These are phyloP conservation scores for Tribolium freemani DNA, from an alignment of 2,888 invertebrate genomes.

Conservation along the genomic window DNA sequence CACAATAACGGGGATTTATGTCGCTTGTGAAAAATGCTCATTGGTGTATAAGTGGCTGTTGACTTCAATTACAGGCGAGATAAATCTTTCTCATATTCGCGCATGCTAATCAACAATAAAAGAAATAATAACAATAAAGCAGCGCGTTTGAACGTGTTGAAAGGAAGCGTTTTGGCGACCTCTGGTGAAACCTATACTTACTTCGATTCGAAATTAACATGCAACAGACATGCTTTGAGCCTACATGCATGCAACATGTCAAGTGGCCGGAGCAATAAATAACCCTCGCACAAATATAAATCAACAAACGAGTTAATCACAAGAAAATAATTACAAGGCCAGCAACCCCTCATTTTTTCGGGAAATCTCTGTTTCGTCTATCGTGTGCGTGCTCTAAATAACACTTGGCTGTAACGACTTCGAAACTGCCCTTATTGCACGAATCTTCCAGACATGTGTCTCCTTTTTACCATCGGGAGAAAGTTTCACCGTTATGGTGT, in stretches of 20 bases:
- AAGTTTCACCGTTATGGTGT: constrained; percentile 35
- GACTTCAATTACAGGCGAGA: constrained; percentile 27
- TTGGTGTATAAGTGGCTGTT: constrained; percentile 5
- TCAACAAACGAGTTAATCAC: constrained; percentile 70
- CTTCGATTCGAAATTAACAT: constrained; percentile 66
- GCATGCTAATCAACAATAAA: constrained; percentile 37
- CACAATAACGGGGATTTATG: constrained; percentile 19
- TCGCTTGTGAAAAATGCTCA: constrained; percentile 16
- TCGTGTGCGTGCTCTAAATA: constrained; percentile 53
- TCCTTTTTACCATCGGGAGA: constrained; percentile 29
- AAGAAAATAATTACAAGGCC: constrained; percentile 69
- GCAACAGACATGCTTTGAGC: constrained; percentile 67
- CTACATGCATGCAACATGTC: constrained; percentile 68
- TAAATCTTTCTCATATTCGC: constrained; percentile 15
- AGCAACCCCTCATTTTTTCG: constrained; percentile 45
- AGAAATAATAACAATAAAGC: constrained; percentile 25
- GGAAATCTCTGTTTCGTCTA: constrained; percentile 4
- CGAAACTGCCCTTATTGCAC: constrained; percentile 59
- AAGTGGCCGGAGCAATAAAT: constrained; percentile 66
- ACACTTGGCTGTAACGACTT: constrained; percentile 63
- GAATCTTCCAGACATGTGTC: constrained; percentile 48
- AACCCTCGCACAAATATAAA: constrained; percentile 66
- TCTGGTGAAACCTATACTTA: constrained; percentile 31
- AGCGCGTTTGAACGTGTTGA: constrained; percentile 37
- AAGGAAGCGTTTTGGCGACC: constrained; percentile 35